These are phyloP conservation scores for Mythimna loreyi DNA, from an alignment of 2,888 invertebrate genomes.

Conservation along the genomic window DNA sequence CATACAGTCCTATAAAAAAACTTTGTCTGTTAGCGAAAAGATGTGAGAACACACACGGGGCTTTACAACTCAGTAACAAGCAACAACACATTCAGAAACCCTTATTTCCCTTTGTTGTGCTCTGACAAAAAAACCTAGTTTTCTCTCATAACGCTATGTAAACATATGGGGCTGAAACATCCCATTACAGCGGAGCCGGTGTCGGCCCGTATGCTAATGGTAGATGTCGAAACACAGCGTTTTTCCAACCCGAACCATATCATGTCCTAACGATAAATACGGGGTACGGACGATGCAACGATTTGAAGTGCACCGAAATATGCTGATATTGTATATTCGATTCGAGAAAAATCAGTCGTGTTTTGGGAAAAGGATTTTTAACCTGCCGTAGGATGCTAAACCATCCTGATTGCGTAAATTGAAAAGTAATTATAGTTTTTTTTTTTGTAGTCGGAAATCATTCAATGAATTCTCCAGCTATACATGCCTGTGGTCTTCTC, in stretches of 20 bases:
- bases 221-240: constrained; percentile 62
- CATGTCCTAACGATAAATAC: constrained; percentile 63
- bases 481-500: too few species aligned
- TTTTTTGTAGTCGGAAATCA: background rate
- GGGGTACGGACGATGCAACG: constrained; percentile 17
- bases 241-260: constrained; percentile 69
- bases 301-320: constrained; percentile 27
- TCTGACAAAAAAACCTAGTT: constrained; percentile 51
- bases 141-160: constrained; percentile 60
- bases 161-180: constrained; percentile 63
- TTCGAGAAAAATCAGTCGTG: too few species aligned
- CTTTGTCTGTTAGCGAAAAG: background rate
- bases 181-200: constrained; percentile 66
- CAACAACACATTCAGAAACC: constrained; percentile 30
- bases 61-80: constrained; percentile 31
- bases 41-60: background rate
- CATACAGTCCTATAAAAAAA: background rate
- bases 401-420: too few species aligned
- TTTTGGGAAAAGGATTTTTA: too few species aligned
- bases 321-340: too few species aligned
- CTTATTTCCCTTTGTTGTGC: constrained; percentile 38
- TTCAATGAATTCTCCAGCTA: too few species aligned
- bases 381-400: too few species aligned
- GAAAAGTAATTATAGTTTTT: too few species aligned
- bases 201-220: constrained; percentile 70